Evolutionary conservation across 2,888 invertebrate genomes (phyloP), one percentile per base, ranked within the genome.

Genomic region (Brachypterus glaber): DNA sequence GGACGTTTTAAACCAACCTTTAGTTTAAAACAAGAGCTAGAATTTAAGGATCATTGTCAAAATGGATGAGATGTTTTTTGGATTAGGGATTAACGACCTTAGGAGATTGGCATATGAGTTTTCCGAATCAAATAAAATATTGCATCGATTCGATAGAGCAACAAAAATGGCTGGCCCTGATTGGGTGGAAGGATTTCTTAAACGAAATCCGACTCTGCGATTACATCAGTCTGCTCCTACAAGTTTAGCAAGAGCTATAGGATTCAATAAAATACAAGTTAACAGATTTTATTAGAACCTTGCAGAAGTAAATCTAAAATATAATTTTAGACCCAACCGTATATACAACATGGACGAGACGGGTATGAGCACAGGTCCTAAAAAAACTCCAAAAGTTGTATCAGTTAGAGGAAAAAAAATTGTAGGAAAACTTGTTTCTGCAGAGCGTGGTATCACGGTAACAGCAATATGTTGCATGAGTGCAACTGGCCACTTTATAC

Each of bases 381-480:
- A 46, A 45, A 57, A 53, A 9, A 9, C n/a, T n/a, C n/a, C n/a
- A n/a, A 7, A 21, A 51, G 48, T 57, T 35, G 48, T 57, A 21
- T 52, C 55, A 24, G 39, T 47, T 47, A 58, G 55, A 52, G 51
- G 48, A 46, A 51, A 52, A 49, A 53, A 43, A 48, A 55, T 59
- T 35, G 59, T 67, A 1, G 63, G 66, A 13, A 55, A 58, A 2
- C 51, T 62, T 2, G 63, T 63, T 17, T 62, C 59, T 41, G 52
- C 60, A 47, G 62, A 64, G 43, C 51, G 58, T 49, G 64, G 63
- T 53, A 50, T 47, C 40, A 55, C 59, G 31, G 59, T 66, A 3
- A 67, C 66, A 2, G 30, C 64, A 8, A 35, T 65, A 31, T 66
- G 61, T 52, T 52, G 60, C 9, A 58, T 66, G 54, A 67, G 53